phyloP scores from a whole-genome alignment of 1,140 invertebrate species.

The Pseudomyrmex concolor region DNA sequence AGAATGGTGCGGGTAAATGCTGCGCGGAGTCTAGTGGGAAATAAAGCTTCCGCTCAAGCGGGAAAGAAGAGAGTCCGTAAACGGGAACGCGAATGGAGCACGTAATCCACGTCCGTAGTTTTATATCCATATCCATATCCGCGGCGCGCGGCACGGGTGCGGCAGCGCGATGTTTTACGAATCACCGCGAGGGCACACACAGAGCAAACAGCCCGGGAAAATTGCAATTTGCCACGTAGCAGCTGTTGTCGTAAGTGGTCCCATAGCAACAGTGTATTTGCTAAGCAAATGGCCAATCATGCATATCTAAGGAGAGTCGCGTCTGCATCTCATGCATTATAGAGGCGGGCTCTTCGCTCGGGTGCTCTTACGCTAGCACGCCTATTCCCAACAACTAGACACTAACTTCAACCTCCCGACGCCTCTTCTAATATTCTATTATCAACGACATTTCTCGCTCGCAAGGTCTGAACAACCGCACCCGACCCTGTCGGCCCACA shows the following conservation, averaged over 20 bases:
- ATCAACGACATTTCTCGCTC: conserved; percentile 43
- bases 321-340: conserved; percentile 80
- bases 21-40: conserved; percentile 55
- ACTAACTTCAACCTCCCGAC: conserved; percentile 40
- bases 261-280: conserved; percentile 71
- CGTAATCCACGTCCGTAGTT: conserved; percentile 57
- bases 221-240: conserved; percentile 63
- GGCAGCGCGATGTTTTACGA: conserved; percentile 53
- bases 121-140: conserved; percentile 60
- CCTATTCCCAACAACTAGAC: conserved; percentile 51
- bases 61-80: conserved; percentile 55
- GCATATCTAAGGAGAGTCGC: conserved; percentile 77
- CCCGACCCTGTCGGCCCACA: background rate
- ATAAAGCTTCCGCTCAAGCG: conserved; percentile 58
- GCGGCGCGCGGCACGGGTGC: too few relatives aligned
- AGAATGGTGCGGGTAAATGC: conserved; percentile 59
- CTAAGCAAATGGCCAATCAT: conserved; percentile 83
- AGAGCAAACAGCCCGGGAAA: conserved; percentile 33
- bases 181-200: conserved; percentile 41
- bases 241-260: conserved; percentile 57
- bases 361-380: conserved; percentile 57
- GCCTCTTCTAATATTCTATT: conserved; percentile 68
- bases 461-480: background rate
- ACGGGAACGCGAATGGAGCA: conserved; percentile 57
- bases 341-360: conserved; percentile 59